Evolutionary conservation across 30 jellyfish, hydroid and myxozoan genomes (phyloP).

Genomic region (Pelagia noctiluca): DNA sequence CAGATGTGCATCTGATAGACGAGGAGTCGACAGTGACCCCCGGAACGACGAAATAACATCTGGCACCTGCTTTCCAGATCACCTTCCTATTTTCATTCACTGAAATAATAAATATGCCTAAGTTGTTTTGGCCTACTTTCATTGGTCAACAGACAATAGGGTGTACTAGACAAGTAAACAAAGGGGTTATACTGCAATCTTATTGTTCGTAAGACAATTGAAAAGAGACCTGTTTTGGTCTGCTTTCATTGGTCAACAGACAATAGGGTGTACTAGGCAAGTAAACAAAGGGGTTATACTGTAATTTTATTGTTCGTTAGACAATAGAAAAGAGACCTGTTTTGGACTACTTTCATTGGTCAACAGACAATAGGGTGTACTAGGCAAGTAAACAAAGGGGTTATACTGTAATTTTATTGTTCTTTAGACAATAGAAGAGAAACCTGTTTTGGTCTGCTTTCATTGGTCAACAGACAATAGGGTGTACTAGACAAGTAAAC

Average conservation of each 20-base stretch:
- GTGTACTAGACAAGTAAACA: not conserved
- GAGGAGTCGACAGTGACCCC: not conserved
- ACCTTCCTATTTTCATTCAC: not conserved
- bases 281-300: no score
- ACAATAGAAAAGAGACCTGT: no score
- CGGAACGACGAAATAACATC: not conserved
- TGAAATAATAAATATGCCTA: not conserved
- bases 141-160: not conserved
- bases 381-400: not conserved
- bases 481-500: not conserved
- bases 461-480: not conserved
- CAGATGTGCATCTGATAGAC: not conserved
- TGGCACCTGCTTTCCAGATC: slow-evolving; percentile 8
- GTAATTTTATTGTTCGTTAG: no score
- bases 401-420: no score
- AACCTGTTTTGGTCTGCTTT: not conserved
- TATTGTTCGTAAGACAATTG: no score
- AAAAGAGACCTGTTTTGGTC: not conserved
- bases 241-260: not conserved
- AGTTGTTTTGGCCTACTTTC: not conserved
- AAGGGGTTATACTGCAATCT: no score
- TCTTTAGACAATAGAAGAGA: no score
- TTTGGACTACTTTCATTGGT: not conserved
- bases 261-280: not conserved
- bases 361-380: not conserved